Evolutionary conservation across 2,113 vertebrate species (phyloP), one percentile per base, ranked within the genome.

Genomic region (Myiopsitta monachus): DNA sequence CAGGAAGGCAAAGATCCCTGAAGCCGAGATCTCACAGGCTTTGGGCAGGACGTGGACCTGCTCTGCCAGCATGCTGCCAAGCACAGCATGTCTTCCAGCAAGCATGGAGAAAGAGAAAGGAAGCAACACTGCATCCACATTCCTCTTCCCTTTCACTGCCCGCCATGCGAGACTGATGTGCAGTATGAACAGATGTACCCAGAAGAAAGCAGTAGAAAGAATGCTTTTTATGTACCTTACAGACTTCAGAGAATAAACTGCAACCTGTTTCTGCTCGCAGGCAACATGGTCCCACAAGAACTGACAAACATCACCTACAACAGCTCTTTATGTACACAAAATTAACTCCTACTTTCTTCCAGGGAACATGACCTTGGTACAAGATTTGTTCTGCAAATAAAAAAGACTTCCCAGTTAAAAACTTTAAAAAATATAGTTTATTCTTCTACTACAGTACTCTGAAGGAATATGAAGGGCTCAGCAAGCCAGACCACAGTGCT

Each of bases 31-130:
- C 67, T 6, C 9, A 4, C 43, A 33, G 79, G 18, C 77, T 77
- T 47, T 86, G 52, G 52, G 76, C 72, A 73, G 75, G 36, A 61
- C 6, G 3, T 1, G 9, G 66, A 44, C 21, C 73, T n/a, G 44
- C n/a, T 64, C 77, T 12, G 27, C 59, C 59, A 22, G 15, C 43
- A 28, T 0, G 0, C 30, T 54, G 49, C 26, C 4, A 2, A 43
- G 44, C 55, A 31, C 84, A 78, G 64, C 33, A 11, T 1, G 2
- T 10, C 49, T 15, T 36, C 64, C n/a, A 62, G 49, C 54, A n/a
- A 0, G 0, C 1, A 0, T 0, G 1, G 17, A 46, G 41, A 14
- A 43, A 62, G 43, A 49, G 67, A 47, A 74, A 44, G 18, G 59
- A 46, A 28, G 18, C 0, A 0, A 36, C 7, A 2, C 44, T 38